Base-by-base conservation (phyloP, 1,140 invertebrate genomes). In the Trachelipus rathkii region DNA sequence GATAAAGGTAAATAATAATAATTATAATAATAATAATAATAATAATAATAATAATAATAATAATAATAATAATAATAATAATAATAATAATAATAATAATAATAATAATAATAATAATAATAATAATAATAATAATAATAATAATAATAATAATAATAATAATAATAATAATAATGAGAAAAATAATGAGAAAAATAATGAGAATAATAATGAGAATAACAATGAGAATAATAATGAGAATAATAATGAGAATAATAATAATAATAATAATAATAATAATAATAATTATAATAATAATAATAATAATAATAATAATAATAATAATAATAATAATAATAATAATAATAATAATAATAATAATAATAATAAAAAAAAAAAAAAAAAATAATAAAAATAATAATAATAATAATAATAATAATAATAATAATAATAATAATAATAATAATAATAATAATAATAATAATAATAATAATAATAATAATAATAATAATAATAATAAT, bases 1-100 rank as follows among this genome's bases (percentile, higher is more conserved):
- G 0, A 99, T 99, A 77, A 99, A 99, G 91, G 96, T 97, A 3
- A 24, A 44, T 24, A 15, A 3, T 43, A 23, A 7, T 72, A n/a
- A n/a, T 10, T 9, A 11, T 11, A 11, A 11, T 43, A 11, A 43
- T 11, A 24, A 9, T 24, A 4, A 21, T 46, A 33, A 33, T 33
- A 33, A 33, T 33, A 33, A 3, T 33, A 33, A 33, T 3, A 33
- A 33, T 33, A 6, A 72, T 44, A 33, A 33, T 43, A 24, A n/a
- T 44, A 44, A 60, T 50, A 50, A 21, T 24, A 60, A 44, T 50
- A 53, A 60, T 53, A 60, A 21, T 74, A 74, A 23, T 66, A 50
- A 60, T 53, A 50, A 21, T 60, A 74, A 23, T 44, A 53, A 23
- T 53, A 60, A 60, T 74, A 74, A n/a, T 44, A 60, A 44, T 50